Percentiles rank a stretch among this genome's conserved stretches.
Conservation (phyloP, 2,888 invertebrate genomes). For the Lymantria monacha region DNA sequence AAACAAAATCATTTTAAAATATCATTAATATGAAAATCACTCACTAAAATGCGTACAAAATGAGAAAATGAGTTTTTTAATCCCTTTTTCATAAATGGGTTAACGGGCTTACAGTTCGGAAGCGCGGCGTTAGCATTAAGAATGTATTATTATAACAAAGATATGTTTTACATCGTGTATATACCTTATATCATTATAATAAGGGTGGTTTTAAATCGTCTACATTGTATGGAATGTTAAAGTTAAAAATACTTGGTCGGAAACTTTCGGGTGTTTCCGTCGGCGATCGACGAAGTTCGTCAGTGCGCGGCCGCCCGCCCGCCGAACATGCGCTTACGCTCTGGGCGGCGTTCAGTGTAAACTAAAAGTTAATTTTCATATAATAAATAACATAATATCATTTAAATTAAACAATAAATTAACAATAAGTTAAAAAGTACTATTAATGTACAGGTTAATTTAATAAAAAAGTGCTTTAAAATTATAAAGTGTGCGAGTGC, state of each 20-base stretch:
- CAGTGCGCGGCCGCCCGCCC: slow-evolving; percentile 72
- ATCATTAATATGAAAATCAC: slow-evolving; percentile 14
- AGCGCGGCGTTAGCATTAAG: slow-evolving; percentile 55
- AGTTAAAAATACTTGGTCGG: slow-evolving; percentile 75
- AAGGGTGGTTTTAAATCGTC: slow-evolving; percentile 26
- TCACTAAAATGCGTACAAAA: slow-evolving; percentile 30
- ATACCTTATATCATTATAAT: slow-evolving; percentile 25
- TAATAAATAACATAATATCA: slow-evolving; percentile 10
- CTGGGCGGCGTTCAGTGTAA: slow-evolving; percentile 53
- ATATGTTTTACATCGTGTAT: slow-evolving; percentile 15
- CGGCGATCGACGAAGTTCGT: slow-evolving; percentile 35
- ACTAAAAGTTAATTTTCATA: slow-evolving; percentile 21
- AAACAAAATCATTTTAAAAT: slow-evolving; percentile 2
- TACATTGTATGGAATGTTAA: slow-evolving; percentile 43
- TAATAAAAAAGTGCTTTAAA: slow-evolving; percentile 30
- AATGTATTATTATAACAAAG: slow-evolving; percentile 46
- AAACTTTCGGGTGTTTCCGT: slow-evolving; percentile 59
- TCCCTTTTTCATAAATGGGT: slow-evolving; percentile 67
- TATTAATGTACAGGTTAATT: slow-evolving; percentile 4
- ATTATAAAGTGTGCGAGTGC: slow-evolving; percentile 14
- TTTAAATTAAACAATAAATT: background rate
- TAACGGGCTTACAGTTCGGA: slow-evolving; percentile 64
- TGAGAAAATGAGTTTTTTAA: slow-evolving; percentile 46
- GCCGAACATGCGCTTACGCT: slow-evolving; percentile 57
- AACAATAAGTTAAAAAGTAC: slow-evolving; percentile 7